Evolutionary conservation across 2,113 vertebrate species (phyloP).

Genomic region (Astur gentilis): DNA sequence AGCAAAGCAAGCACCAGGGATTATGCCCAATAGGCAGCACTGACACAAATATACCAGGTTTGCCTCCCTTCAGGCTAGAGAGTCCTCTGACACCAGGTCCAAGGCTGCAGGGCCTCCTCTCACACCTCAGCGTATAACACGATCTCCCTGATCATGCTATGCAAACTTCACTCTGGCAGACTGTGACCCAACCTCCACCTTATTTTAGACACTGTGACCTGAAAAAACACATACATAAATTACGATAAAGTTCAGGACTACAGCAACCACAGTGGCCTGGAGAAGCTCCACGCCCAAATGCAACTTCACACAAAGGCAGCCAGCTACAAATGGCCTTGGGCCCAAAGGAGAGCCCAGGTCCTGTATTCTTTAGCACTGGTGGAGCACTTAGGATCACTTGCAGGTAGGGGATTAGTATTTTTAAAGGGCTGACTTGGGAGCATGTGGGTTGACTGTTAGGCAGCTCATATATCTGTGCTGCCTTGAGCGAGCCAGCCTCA

Average conservation of each 20-base stretch:
- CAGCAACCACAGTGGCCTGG: neutral
- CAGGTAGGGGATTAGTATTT: neutral
- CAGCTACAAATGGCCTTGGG: accelerated
- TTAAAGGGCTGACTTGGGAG: neutral
- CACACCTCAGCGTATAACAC: neutral
- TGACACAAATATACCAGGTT: neutral
- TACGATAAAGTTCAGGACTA: neutral
- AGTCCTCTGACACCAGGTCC: neutral
- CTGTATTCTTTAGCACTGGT: neutral
- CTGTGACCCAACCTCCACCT: constrained; percentile 1
- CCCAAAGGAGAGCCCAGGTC: neutral
- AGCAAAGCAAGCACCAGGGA: neutral
- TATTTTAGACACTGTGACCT: neutral
- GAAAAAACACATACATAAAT: neutral
- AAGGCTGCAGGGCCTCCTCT: neutral
- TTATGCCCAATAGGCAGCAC: neutral
- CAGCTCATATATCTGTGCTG: neutral
- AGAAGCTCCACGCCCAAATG: neutral
- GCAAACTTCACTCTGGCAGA: neutral
- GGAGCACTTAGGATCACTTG: neutral
- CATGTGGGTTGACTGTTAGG: neutral
- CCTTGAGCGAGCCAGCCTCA: neutral
- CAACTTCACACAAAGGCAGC: neutral
- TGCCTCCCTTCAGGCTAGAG: neutral
- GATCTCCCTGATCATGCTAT: neutral